Evolutionary conservation across 1,140 invertebrate genomes (phyloP), one percentile per base, ranked within the genome.

Genomic region (Lerema accius): DNA sequence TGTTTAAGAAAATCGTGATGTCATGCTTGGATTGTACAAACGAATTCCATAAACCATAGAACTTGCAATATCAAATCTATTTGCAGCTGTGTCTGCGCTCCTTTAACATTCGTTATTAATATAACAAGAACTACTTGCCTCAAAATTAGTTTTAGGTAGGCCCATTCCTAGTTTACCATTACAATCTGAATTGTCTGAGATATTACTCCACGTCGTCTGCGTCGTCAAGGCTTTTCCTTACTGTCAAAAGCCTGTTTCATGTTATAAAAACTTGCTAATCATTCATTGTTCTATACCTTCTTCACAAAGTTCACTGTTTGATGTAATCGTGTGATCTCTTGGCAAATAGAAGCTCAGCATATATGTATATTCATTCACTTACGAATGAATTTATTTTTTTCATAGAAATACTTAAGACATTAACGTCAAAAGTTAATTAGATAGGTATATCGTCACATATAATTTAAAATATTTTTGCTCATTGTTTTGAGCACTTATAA

Each of bases 221-320:
- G 26, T 46, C 45, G 55, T 69, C 74, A 76, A 76, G 74, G 74
- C 53, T 71, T 76, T 76, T 76, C 74, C 74, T 73, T 48, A 53
- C 9, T 9, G 53, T 32, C 62, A 45, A 66, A 61, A 67, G 35
- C 64, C 28, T 15, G 67, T 61, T 69, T 50, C 9, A 32, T 16
- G 23, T 39, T 17, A 53, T 35, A 62, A 66, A 66, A 70, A 66
- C 37, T 39, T 46, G 16, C 11, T 37, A 50, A 45, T 26, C 19
- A 39, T 13, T 49, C 32, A 16, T 55, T 19, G 4, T 14, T 48
- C 26, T 32, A 32, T 7, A 9, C 1, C 19, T 32, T 3, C 4
- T 48, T 26, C 15, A 14, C 19, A 5, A 46, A 26, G 40, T 15
- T 0, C 40, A 23, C 19, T 10, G 2, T 6, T 43, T 17, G 16